A percentile compares a stretch with the other conserved stretches of the same genome.
phyloP scores from a whole-genome alignment of 2,113 vertebrate genomes.

The Leucopsar rothschildi region DNA sequence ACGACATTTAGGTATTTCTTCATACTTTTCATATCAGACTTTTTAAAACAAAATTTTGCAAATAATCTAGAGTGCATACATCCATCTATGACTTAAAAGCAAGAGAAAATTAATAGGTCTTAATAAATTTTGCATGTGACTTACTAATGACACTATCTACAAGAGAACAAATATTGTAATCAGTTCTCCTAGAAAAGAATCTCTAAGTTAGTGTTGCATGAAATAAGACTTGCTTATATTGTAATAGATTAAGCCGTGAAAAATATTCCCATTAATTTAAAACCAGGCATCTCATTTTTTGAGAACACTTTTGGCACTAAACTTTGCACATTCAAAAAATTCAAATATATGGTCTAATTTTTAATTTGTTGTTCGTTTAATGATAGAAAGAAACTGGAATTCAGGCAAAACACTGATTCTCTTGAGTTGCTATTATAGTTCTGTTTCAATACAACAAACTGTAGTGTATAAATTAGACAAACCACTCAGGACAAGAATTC shows the following conservation, averaged over 20 bases:
- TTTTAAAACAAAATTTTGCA: background rate
- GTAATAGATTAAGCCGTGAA: background rate
- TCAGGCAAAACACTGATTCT: background rate
- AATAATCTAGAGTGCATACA: background rate
- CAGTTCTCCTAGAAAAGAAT: background rate
- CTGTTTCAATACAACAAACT: background rate
- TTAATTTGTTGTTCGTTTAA: background rate
- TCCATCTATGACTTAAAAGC: background rate
- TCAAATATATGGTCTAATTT: background rate
- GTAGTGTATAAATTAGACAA: background rate
- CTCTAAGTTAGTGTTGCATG: background rate
- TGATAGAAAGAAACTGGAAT: background rate
- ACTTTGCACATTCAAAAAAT: background rate
- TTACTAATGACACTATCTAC: background rate
- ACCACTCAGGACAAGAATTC: background rate
- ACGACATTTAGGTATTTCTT: background rate
- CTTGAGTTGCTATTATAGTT: background rate
- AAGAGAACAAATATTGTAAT: conserved; percentile 37
- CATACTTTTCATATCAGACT: background rate
- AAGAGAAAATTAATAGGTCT: background rate
- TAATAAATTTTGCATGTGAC: background rate
- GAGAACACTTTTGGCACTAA: background rate
- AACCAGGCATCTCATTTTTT: background rate
- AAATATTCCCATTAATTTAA: background rate
- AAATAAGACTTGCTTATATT: conserved; percentile 27